These are phyloP conservation scores for Pogoniulus pusillus DNA, from an alignment of 2,797 vertebrate genomes.

Conservation along the genomic window DNA sequence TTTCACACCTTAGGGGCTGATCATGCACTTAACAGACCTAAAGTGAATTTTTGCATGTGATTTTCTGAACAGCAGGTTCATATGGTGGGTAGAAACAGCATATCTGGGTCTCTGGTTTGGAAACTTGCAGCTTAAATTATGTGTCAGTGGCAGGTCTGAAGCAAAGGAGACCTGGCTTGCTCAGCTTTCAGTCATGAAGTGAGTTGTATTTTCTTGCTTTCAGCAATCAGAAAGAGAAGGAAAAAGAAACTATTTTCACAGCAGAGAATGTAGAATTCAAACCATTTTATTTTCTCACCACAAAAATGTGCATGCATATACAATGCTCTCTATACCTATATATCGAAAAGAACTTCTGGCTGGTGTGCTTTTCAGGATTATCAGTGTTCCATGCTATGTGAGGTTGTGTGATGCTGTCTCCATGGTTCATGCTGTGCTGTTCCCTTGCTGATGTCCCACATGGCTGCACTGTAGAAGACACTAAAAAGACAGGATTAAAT, in stretches of 20 bases:
- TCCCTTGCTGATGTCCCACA: background rate
- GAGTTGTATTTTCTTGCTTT: background rate
- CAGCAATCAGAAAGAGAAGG: background rate
- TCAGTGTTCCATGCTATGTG: background rate
- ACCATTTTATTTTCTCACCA: constrained; percentile 12
- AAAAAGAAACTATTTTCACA: background rate
- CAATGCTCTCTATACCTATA: background rate
- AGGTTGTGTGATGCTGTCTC: background rate
- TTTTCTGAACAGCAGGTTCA: background rate
- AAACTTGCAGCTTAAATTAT: background rate
- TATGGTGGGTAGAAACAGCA: background rate
- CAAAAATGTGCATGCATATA: background rate
- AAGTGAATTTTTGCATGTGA: background rate
- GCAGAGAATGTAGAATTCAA: background rate
- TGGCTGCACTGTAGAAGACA: rapidly evolving
- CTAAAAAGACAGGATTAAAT: background rate
- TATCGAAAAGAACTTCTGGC: background rate
- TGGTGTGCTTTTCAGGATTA: background rate
- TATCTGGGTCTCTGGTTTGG: background rate
- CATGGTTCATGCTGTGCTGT: background rate
- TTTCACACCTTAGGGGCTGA: background rate
- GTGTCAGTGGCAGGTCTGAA: constrained; percentile 19
- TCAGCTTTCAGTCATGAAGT: background rate
- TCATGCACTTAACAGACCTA: background rate
- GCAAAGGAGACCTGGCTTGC: background rate